Evolutionary conservation across 2,888 invertebrate species (phyloP), one percentile per base, ranked within the genome.

Genomic region (Biston stratarius): DNA sequence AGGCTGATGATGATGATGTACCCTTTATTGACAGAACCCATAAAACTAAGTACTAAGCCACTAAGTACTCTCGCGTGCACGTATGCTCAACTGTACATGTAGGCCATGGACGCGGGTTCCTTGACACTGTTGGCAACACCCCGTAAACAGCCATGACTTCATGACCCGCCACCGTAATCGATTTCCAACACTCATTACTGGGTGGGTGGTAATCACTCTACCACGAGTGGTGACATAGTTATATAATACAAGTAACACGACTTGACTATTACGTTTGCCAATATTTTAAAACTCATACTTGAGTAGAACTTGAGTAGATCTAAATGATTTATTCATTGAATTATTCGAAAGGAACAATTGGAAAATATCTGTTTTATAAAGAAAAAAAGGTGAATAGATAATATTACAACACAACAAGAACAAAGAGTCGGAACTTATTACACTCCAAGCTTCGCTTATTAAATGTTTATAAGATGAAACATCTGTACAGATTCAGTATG

Each of bases 101-200:
- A 61, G 61, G 56, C 49, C 47, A 44, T 9, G 34, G 38, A 40
- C 47, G 34, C 10, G 55, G 34, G n/a, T 45, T 61, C 61, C 67
- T 67, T 67, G 67, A 55, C 62, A 57, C 45, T 42, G 51, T 62
- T 67, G 42, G n/a, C 45, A 34, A 60, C 38, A 38, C 53, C 67
- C 61, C 36, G 51, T 57, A 56, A 45, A 36, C 52, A 61, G 52
- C 67, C 61, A 52, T 65, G 60, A 34, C 64, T 60, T n/a, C 58
- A 48, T 61, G 62, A 62, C 61, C 53, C 53, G 15, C 38, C 47
- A 33, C 45, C n/a, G 58, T 42, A 59, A 67, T 62, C 67, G 67
- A 67, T 67, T 67, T 53, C 58, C 49, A 61, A 58, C 61, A 51
- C 45, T 57, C 56, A 57, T 61, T 67, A 62, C 61, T 51, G 38